Evolutionary conservation across 2,888 invertebrate genomes (phyloP).

Genomic region (Phasia obesa): DNA sequence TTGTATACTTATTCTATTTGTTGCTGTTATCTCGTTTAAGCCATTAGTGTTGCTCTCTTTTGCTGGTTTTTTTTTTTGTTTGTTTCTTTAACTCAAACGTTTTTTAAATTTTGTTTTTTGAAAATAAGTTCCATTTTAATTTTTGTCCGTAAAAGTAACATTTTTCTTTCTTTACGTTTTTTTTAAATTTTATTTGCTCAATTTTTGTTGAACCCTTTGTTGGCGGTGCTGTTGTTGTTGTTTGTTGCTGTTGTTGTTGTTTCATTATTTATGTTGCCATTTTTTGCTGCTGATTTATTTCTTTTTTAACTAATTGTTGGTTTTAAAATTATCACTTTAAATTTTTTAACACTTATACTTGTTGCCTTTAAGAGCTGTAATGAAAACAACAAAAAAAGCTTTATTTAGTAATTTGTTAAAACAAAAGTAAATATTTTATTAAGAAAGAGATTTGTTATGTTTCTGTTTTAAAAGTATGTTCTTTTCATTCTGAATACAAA

Average conservation of each 20-base stretch:
- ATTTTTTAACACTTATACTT: constrained; percentile 49
- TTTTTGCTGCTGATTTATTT: constrained; percentile 63
- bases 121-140: constrained; percentile 73
- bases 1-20: constrained; percentile 64
- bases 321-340: constrained; percentile 56
- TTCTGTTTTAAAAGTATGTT: constrained; percentile 34
- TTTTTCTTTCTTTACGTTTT: constrained; percentile 58
- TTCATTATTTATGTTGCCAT: constrained; percentile 65
- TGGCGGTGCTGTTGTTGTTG: constrained; percentile 26
- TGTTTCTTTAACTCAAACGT: constrained; percentile 57
- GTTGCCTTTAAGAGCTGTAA: constrained; percentile 48
- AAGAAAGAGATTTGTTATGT: constrained; percentile 47
- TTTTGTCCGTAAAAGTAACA: constrained; percentile 72
- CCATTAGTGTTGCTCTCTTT: constrained; percentile 58
- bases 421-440: constrained; percentile 54
- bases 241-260: constrained; percentile 30
- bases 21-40: constrained; percentile 61
- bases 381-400: constrained; percentile 37
- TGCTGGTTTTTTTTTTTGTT: constrained; percentile 30
- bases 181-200: constrained; percentile 33
- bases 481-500: not conserved
- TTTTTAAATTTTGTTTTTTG: constrained; percentile 65
- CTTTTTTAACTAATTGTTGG: constrained; percentile 35
- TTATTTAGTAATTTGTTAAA: constrained; percentile 65
- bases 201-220: constrained; percentile 25